Evolutionary conservation across 2,888 invertebrate species (phyloP).

Genomic region (Diarsia brunnea): DNA sequence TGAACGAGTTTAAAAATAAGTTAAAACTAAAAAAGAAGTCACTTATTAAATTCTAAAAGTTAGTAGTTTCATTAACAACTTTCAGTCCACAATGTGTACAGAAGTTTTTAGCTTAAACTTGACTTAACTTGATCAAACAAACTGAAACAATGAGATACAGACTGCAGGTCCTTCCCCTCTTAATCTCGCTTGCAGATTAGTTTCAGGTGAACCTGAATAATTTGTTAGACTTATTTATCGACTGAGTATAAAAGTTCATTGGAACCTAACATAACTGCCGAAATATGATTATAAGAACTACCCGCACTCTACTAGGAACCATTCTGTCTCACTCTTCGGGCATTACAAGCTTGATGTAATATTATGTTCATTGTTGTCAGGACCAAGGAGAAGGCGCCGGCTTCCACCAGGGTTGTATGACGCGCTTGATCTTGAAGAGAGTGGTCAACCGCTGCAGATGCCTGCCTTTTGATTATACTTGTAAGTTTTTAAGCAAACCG

Average conservation of each 20-base stretch:
- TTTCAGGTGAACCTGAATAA: not conserved
- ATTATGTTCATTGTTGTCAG: constrained; percentile 63
- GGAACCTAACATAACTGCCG: not conserved
- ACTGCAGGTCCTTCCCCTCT: not conserved
- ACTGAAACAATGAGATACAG: not conserved
- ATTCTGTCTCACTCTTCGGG: not conserved
- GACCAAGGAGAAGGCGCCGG: constrained; percentile 70
- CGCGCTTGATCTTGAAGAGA: constrained; percentile 72
- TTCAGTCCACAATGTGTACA: too few species aligned
- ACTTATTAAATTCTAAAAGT: not conserved
- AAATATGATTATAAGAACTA: too few species aligned
- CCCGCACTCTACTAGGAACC: not conserved
- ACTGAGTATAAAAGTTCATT: too few species aligned
- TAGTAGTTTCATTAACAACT: not conserved
- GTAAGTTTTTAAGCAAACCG: constrained; percentile 66
- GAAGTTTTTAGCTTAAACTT: not conserved
- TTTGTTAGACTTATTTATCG: not conserved
- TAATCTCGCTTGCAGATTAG: not conserved
- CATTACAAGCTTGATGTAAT: not conserved
- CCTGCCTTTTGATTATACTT: constrained; percentile 79
- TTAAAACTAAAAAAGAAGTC: not conserved
- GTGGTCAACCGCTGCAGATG: constrained; percentile 79
- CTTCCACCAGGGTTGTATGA: constrained; percentile 81
- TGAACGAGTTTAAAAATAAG: not conserved
- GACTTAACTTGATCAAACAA: not conserved